Evolutionary conservation across 2,113 vertebrate genomes (phyloP).

Genomic region (Barbus barbus): DNA sequence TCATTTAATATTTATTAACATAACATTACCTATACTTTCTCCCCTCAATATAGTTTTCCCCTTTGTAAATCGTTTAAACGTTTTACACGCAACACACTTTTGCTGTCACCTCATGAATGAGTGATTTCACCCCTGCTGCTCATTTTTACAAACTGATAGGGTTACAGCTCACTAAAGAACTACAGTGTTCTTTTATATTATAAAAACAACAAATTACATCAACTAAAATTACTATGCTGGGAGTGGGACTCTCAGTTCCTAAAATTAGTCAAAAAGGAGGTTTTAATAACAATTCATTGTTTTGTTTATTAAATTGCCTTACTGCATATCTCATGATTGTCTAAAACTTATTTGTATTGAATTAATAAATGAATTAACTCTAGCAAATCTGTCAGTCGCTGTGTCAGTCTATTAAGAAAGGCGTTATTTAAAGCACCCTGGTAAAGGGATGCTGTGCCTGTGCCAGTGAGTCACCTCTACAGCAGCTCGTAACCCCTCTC

Average conservation of each 20-base stretch:
- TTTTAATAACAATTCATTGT: not conserved
- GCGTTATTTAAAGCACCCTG: constrained; percentile 17
- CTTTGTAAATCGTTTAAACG: not conserved
- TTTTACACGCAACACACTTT: not conserved
- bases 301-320: too few species aligned
- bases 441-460: not conserved
- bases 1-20: not conserved
- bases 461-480: not conserved
- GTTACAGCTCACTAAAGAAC: not conserved
- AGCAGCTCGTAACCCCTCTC: constrained; percentile 5
- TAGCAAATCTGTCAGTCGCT: not conserved
- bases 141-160: not conserved
- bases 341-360: not conserved
- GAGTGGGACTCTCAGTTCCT: not conserved
- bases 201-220: not conserved
- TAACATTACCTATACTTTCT: not conserved
- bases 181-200: not conserved
- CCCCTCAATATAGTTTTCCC: not conserved
- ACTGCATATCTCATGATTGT: not conserved
- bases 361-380: not conserved
- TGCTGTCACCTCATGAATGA: constrained; percentile 11
- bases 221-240: not conserved
- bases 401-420: not conserved
- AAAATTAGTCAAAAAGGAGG: not conserved
- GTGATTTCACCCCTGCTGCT: not conserved